Base-by-base conservation (phyloP, 2,113 vertebrate species). In the Rissa tridactyla region DNA sequence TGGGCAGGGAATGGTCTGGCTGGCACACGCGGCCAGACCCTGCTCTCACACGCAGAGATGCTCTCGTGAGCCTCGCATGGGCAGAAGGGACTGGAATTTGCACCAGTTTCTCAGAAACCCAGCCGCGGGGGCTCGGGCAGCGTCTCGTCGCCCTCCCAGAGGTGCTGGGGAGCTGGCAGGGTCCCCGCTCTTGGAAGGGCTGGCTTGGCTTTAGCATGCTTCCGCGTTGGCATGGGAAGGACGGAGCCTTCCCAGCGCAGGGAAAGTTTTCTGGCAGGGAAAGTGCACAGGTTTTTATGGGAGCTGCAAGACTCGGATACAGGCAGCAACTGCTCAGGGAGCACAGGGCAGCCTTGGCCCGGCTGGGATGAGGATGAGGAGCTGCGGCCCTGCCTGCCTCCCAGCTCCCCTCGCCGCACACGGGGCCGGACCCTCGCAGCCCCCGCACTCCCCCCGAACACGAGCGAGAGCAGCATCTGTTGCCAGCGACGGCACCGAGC, bases 191-290 rank as follows among this genome's bases (percentile, higher is more conserved):
- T 42, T 4, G 46, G 30, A 36, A 51, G 20, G 60, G 46, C n/a
- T 47, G 76, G 18, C 40, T 47, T 1, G 16, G 58, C 40, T 61
- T 49, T 6, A 44, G 60, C 78, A 19, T 25, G 52, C 40, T 34
- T 16, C 30, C n/a, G 4, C 4, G 0, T 9, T 27, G 47, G n/a
- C 19, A 8, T 1, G 19, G 65, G 52, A 40, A 88, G 36, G 60
- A 51, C 1, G 1, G 42, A 75, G 54, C 76, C 40, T 44, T 21
- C 42, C n/a, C 1, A 0, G 5, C 0, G 22, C 27, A 36, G 49
- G 49, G 40, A 27, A 76, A 12, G 27, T 69, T 85, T 64, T 40
- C 42, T 36, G 40, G 36, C 19, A 49, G 46, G 46, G 7, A 42
- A 66, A 18, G 34, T 2, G 1, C 36, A 49, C 5, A 0, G 20